A percentile compares a stretch with the other conserved stretches of the same genome.
Evolutionary conservation across 2,797 vertebrate species (phyloP).

Genomic region (Novumbra hubbsi): DNA sequence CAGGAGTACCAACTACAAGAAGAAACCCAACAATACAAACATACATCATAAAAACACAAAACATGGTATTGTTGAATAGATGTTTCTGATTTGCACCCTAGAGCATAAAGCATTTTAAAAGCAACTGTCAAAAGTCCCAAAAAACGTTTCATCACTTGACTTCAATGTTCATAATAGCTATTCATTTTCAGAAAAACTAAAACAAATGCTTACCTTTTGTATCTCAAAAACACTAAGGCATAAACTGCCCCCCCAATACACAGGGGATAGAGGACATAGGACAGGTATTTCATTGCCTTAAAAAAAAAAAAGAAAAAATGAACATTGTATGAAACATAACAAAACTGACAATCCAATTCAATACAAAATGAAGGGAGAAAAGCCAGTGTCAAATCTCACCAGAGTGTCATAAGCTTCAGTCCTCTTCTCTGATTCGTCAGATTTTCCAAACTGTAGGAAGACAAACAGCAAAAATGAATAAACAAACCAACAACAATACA

Average conservation of each 20-base stretch:
- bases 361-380: neutral
- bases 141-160: too few species aligned
- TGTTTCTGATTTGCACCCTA: too few species aligned
- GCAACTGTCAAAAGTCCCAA: too few species aligned
- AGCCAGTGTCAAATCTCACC: slow-evolving; percentile 67
- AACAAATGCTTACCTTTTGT: slow-evolving; percentile 83
- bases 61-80: too few species aligned
- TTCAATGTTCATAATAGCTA: neutral
- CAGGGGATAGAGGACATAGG: slow-evolving; percentile 91
- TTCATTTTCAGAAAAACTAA: neutral
- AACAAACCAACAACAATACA: neutral
- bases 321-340: neutral
- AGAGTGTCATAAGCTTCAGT: slow-evolving; percentile 94
- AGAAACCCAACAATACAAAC: slow-evolving; percentile 16
- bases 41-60: neutral
- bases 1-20: slow-evolving; percentile 94
- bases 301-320: slow-evolving; percentile 22
- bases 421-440: slow-evolving; percentile 88
- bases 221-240: slow-evolving; percentile 89
- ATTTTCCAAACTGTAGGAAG: slow-evolving; percentile 84
- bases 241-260: slow-evolving; percentile 92
- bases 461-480: slow-evolving; percentile 17
- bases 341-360: neutral
- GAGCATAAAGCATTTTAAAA: too few species aligned
- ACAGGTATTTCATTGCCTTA: slow-evolving; percentile 97